Evolutionary conservation across 2,113 vertebrate genomes (phyloP), one percentile per base, ranked within the genome.

Genomic region (Ophiodon elongatus): DNA sequence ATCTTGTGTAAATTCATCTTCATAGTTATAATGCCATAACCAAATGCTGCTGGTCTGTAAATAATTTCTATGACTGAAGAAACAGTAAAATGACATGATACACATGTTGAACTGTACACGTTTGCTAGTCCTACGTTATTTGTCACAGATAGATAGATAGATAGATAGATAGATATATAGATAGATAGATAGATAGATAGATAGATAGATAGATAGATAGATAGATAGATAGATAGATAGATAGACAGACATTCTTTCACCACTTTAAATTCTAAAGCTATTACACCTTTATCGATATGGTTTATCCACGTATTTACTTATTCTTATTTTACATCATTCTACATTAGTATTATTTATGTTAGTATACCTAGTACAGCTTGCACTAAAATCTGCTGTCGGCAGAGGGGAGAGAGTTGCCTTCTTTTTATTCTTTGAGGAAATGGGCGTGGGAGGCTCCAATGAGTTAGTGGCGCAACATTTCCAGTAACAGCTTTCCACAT

Each of bases 401-500:
- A 1, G 25, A 17, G 29, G 43, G 29, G 2, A 13, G 43, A 2
- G 39, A 10, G n/a, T 9, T 25, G 6, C 10, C 1, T 21, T 10
- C 45, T 1, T 23, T 17, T 7, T 4, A n/a, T 41, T 19, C 17
- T n/a, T 19, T 62, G 9, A 29, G 21, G 57, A 25, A 19, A 11
- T 54, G 27, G 67, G 31, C 78, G 54, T 64, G 73, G 39, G 41
- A 25, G 25, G 17, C 8, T 87, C 69, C 52, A 4, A 1, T 1
- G 64, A 80, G 50, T 19, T 21, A 2, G 11, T 74, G 68, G 50
- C 68, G 66, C 35, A 76, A 37, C 77, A 68, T 57, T 71, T 86
- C 68, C 86, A 64, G 79, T 15, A 43, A 76, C 0, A 39, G 17
- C 15, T 65, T 52, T 15, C 47, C 17, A 39, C 1, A 23, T 21